Percentiles rank a stretch among this genome's conserved stretches.
Conservation (phyloP, 1,140 invertebrate genomes). For the Drosophila eugracilis region DNA sequence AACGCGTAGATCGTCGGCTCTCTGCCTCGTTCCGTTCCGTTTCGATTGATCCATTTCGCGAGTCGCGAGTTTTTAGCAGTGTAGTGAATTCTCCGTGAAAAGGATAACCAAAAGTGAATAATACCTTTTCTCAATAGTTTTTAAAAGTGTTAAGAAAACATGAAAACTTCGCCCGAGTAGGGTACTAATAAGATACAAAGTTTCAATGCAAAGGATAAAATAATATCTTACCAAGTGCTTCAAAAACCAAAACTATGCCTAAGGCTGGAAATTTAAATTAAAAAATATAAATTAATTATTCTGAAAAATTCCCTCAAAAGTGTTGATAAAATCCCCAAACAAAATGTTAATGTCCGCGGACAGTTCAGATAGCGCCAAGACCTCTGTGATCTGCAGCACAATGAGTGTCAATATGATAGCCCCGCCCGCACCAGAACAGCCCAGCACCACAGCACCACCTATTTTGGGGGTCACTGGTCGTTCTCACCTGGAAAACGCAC, state of each 20-base stretch:
- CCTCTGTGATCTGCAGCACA: constrained; percentile 70
- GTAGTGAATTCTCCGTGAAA: constrained; percentile 11
- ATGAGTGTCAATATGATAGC: constrained; percentile 22
- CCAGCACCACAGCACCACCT: constrained; percentile 43
- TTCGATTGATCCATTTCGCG: constrained; percentile 5
- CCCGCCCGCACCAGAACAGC: constrained; percentile 28
- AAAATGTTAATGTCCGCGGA: constrained; percentile 85
- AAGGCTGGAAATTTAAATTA: constrained; percentile 18
- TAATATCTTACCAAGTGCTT: constrained; percentile 4
- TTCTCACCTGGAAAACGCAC: constrained; percentile 77
- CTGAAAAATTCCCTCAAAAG: constrained; percentile 10
- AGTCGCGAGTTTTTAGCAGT: constrained; percentile 30
- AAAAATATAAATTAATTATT: background rate
- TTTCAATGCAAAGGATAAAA: constrained; percentile 7
- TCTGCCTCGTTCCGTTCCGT: constrained; percentile 35
- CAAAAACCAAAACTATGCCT: constrained; percentile 43
- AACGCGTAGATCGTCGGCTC: constrained; percentile 72
- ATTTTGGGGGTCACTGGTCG: constrained; percentile 58
- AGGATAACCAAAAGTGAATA: constrained; percentile 11
- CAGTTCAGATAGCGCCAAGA: constrained; percentile 78
- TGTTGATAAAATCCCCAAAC: constrained; percentile 18
- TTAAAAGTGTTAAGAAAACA: constrained; percentile 5
- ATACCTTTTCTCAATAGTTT: background rate
- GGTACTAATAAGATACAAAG: background rate
- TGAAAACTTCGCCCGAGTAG: background rate